Evolutionary conservation across 2,888 invertebrate genomes (phyloP).

Genomic region (Phortica magna): DNA sequence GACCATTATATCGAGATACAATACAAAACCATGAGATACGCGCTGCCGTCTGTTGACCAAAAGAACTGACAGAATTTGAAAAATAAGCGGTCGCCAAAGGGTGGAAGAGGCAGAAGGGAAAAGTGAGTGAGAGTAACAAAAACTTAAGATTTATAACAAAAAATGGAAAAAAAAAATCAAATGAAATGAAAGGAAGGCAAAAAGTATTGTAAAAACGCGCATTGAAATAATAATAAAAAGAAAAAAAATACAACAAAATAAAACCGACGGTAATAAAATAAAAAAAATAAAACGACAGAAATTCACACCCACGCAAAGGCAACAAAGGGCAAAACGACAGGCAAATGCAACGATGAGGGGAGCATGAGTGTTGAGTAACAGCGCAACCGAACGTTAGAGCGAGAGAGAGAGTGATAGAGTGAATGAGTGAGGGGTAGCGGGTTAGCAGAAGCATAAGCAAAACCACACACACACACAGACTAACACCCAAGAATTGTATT

Average conservation of each 20-base stretch:
- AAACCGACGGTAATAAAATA: slow-evolving; percentile 11
- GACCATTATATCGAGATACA: neutral
- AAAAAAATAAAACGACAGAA: slow-evolving; percentile 4
- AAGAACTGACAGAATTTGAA: slow-evolving; percentile 28
- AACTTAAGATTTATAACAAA: slow-evolving; percentile 63
- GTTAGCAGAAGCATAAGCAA: neutral
- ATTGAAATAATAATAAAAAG: neutral
- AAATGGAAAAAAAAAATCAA: slow-evolving; percentile 45
- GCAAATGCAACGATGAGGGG: slow-evolving; percentile 24
- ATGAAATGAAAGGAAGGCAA: slow-evolving; percentile 39
- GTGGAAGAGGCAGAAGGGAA: neutral
- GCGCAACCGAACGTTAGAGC: neutral
- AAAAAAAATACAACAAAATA: neutral
- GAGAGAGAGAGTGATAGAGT: neutral
- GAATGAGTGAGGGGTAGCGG: slow-evolving; percentile 6
- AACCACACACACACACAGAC: slow-evolving; percentile 11
- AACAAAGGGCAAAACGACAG: slow-evolving; percentile 32
- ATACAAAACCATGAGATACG: neutral
- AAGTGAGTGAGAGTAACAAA: slow-evolving; percentile 32
- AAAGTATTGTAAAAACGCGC: slow-evolving; percentile 34
- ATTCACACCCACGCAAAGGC: neutral
- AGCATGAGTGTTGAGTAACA: slow-evolving; percentile 20
- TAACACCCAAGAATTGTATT: slow-evolving; percentile 49
- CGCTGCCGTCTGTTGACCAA: neutral
- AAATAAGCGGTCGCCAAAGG: slow-evolving; percentile 11